phyloP scores from a whole-genome alignment of 2,113 vertebrate genomes.

The Nyctereutes procyonoides region DNA sequence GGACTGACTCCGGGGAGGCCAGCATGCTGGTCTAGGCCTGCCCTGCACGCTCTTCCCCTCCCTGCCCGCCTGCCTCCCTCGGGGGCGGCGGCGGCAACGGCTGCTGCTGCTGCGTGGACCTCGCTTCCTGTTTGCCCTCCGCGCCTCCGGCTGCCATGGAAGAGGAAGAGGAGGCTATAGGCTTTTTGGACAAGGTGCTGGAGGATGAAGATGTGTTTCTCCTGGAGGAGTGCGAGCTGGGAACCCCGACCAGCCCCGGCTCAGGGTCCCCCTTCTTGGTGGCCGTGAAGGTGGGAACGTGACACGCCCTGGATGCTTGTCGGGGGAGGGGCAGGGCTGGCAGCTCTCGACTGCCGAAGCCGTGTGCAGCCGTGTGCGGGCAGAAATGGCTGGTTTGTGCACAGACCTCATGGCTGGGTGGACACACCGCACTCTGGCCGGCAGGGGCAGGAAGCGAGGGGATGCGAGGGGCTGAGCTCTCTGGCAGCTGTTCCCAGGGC shows the following conservation, averaged over 20 bases:
- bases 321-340: slow-evolving; percentile 66
- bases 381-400: slow-evolving; percentile 66
- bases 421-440: neutral
- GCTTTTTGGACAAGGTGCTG: slow-evolving; percentile 96
- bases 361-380: slow-evolving; percentile 48
- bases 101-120: slow-evolving; percentile 63
- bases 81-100: slow-evolving; percentile 26
- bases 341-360: slow-evolving; percentile 55
- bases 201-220: slow-evolving; percentile 93
- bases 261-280: slow-evolving; percentile 85
- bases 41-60: slow-evolving; percentile 61
- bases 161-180: slow-evolving; percentile 93
- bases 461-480: neutral
- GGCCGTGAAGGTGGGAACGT: slow-evolving; percentile 92
- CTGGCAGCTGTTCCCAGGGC: slow-evolving; percentile 57
- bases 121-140: slow-evolving; percentile 80
- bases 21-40: slow-evolving; percentile 80
- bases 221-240: slow-evolving; percentile 92
- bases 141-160: slow-evolving; percentile 86
- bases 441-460: slow-evolving; percentile 17
- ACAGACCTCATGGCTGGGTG: slow-evolving; percentile 39
- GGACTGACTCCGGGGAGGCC: slow-evolving; percentile 75
- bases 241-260: slow-evolving; percentile 88
- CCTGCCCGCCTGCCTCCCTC: slow-evolving; percentile 43
- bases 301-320: slow-evolving; percentile 71